Conservation (phyloP, 2,113 vertebrate genomes). For the Seriola quinqueradiata region DNA sequence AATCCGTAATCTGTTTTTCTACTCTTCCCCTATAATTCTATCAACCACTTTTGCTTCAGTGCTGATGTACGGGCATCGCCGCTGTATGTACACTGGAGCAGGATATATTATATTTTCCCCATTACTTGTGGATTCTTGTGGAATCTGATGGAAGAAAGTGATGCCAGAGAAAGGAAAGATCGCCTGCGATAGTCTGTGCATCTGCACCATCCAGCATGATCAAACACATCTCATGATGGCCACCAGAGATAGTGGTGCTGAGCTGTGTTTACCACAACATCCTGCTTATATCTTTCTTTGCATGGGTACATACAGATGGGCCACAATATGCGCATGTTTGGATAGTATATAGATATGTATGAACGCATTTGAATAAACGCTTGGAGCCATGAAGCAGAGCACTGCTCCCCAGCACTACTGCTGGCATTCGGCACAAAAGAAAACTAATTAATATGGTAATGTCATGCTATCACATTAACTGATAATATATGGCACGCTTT, state of each 20-base stretch:
- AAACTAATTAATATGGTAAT: conserved; percentile 79
- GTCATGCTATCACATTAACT: conserved; percentile 55
- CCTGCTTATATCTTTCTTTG: conserved; percentile 49
- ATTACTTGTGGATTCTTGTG: conserved; percentile 38
- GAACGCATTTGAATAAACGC: conserved; percentile 63
- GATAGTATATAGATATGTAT: conserved; percentile 58
- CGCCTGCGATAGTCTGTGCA: conserved; percentile 53
- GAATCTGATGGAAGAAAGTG: conserved; percentile 51
- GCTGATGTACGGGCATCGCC: neutral
- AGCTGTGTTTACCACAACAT: conserved; percentile 67
- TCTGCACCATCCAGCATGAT: conserved; percentile 58
- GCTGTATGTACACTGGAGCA: neutral
- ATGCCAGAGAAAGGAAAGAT: conserved; percentile 31
- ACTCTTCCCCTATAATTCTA: conserved; percentile 11
- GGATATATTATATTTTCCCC: conserved; percentile 17
- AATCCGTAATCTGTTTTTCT: conserved; percentile 18
- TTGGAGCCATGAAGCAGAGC: conserved; percentile 26
- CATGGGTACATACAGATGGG: conserved; percentile 67
- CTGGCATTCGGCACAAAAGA: conserved; percentile 71
- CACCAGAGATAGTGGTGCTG: conserved; percentile 51
- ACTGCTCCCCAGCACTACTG: conserved; percentile 23
- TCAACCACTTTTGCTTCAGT: neutral
- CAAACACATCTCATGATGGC: conserved; percentile 61
- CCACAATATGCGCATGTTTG: conserved; percentile 71
- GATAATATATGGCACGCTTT: conserved; percentile 58